These are phyloP conservation scores for Aptenodytes patagonicus DNA, from an alignment of 2,113 vertebrate species.

Conservation along the genomic window DNA sequence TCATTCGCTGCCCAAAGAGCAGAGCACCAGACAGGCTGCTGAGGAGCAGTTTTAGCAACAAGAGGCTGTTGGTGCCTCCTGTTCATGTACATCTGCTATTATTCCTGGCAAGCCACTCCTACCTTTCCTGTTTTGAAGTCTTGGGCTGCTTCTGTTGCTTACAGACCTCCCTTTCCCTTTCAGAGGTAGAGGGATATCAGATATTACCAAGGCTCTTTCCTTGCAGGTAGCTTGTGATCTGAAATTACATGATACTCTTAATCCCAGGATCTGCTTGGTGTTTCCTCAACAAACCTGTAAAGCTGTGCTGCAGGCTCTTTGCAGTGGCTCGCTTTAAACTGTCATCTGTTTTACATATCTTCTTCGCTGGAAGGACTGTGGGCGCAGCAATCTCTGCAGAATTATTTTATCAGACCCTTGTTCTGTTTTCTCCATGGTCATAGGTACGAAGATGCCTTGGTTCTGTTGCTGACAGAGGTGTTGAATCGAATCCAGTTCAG, in stretches of 20 bases:
- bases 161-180: not conserved
- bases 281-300: not conserved
- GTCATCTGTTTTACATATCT: fast-evolving
- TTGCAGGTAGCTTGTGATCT: not conserved
- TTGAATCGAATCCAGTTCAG: constrained; percentile 96
- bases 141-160: not conserved
- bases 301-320: not conserved
- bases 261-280: not conserved
- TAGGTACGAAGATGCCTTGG: constrained; percentile 96
- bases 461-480: constrained; percentile 91
- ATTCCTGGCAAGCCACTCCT: not conserved
- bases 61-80: not conserved
- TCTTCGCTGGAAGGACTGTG: not conserved
- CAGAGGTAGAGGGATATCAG: not conserved
- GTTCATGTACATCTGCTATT: not conserved
- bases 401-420: not conserved
- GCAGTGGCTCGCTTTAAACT: not conserved
- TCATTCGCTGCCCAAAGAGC: not conserved
- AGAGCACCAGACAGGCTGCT: not conserved
- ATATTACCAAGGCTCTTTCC: not conserved
- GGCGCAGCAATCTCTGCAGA: not conserved
- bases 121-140: not conserved
- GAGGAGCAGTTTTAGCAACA: not conserved
- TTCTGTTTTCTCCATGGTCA: not conserved
- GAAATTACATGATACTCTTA: not conserved